These are phyloP conservation scores for Drosophila bocki DNA, from an alignment of 1,140 invertebrate species.

Conservation along the genomic window DNA sequence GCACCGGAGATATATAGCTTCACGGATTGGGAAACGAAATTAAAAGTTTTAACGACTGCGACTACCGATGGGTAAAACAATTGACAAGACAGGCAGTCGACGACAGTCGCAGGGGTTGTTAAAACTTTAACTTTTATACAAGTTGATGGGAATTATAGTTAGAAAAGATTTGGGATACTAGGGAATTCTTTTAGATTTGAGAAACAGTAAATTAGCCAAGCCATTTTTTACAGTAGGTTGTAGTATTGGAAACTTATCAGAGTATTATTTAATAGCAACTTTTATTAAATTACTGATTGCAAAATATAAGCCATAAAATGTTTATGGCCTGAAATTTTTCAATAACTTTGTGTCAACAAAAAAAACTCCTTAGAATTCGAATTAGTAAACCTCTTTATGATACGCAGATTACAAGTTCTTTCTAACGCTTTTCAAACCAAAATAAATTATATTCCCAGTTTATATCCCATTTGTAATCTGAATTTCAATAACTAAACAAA, in stretches of 20 bases:
- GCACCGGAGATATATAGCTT: slow-evolving; percentile 3
- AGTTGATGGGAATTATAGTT: background rate
- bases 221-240: background rate
- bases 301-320: background rate
- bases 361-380: background rate
- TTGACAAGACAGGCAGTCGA: background rate
- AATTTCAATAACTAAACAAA: background rate
- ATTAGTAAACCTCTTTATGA: background rate
- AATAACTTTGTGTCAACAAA: background rate
- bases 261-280: background rate
- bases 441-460: background rate
- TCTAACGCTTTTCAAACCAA: background rate
- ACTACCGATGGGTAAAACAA: slow-evolving; percentile 14
- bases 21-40: slow-evolving; percentile 15
- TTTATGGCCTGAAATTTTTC: background rate
- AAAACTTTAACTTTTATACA: slow-evolving; percentile 10
- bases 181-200: background rate
- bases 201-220: background rate
- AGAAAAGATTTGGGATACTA: background rate
- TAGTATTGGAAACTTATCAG: background rate
- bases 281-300: background rate
- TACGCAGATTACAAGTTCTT: background rate
- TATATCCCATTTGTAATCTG: background rate
- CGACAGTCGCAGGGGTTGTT: background rate
- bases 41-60: slow-evolving; percentile 41